Conservation (phyloP, 2,113 vertebrate species). For the Hypanus sabinus region DNA sequence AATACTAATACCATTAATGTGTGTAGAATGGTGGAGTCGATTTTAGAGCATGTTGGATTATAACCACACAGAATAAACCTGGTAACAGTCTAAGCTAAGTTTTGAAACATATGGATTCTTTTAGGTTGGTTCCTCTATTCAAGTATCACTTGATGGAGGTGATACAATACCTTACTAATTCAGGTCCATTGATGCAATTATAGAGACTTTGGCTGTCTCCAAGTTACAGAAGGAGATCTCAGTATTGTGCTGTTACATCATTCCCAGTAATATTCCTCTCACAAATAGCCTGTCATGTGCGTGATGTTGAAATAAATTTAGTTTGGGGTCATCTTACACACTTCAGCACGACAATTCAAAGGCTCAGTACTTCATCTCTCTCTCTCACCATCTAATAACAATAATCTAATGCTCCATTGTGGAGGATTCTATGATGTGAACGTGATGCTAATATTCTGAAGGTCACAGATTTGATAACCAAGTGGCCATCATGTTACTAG, state of each 20-base stretch:
- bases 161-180: neutral
- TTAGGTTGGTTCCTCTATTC: neutral
- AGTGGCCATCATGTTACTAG: neutral
- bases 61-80: neutral
- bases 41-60: neutral
- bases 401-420: neutral
- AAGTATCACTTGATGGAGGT: too few species aligned
- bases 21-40: neutral
- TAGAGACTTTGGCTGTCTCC: neutral
- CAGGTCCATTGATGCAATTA: neutral
- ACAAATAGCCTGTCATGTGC: neutral
- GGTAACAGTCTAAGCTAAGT: neutral
- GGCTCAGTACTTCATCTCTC: neutral
- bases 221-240: neutral
- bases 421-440: neutral
- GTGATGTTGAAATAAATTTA: neutral
- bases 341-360: neutral
- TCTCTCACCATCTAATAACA: neutral
- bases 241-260: neutral
- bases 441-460: neutral
- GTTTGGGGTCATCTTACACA: neutral
- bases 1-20: slow-evolving; percentile 30
- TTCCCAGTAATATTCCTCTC: neutral
- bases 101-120: neutral
- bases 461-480: neutral